Conservation (phyloP, 2,888 invertebrate species). For the Blera fallax region DNA sequence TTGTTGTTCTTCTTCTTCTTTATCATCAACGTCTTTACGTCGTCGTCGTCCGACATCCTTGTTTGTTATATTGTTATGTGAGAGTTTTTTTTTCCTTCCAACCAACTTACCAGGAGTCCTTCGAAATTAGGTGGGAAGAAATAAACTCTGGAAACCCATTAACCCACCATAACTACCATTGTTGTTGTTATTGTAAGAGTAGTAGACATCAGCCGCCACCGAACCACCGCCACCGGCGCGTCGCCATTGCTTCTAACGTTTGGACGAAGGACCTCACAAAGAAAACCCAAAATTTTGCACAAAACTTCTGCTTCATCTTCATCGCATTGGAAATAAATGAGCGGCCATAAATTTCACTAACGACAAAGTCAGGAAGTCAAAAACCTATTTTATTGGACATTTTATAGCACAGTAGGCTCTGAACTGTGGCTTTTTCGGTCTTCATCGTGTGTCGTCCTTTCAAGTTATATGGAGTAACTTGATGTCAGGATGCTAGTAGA, state of each 20-base stretch:
- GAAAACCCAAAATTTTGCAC: slow-evolving; percentile 54
- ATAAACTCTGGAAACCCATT: slow-evolving; percentile 67
- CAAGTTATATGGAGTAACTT: background rate
- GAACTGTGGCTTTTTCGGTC: slow-evolving; percentile 14
- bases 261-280: slow-evolving; percentile 9
- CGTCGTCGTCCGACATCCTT: slow-evolving; percentile 13
- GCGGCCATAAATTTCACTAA: slow-evolving; percentile 64
- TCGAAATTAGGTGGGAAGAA: slow-evolving; percentile 65
- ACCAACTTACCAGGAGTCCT: slow-evolving; percentile 15
- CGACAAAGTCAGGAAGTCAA: slow-evolving; percentile 71
- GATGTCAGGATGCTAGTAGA: slow-evolving; percentile 21
- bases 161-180: slow-evolving; percentile 36
- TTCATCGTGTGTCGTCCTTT: background rate
- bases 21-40: background rate
- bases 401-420: slow-evolving; percentile 39
- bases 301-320: slow-evolving; percentile 61
- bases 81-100: slow-evolving; percentile 8
- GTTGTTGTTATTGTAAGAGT: background rate
- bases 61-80: slow-evolving; percentile 26
- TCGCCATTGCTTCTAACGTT: background rate
- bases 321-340: slow-evolving; percentile 62
- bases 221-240: background rate
- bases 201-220: slow-evolving; percentile 2
- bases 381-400: slow-evolving; percentile 66
- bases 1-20: background rate